Percentiles rank a stretch among this genome's conserved stretches.
Evolutionary conservation across 2,888 invertebrate genomes (phyloP).

Genomic region (Bombylius major): DNA sequence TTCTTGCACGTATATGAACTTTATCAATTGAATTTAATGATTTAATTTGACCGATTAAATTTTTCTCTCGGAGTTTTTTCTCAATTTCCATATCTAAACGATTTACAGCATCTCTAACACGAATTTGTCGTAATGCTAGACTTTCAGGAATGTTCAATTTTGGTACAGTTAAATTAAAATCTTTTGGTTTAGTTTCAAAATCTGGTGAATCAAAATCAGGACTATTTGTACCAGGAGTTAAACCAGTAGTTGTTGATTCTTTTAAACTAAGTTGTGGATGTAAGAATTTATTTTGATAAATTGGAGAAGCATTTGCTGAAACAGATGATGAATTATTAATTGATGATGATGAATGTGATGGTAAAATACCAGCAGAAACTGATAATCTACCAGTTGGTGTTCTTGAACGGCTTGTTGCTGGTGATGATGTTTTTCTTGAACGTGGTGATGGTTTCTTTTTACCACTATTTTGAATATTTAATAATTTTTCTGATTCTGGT

Average conservation of each 20-base stretch:
- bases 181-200: slow-evolving; percentile 21
- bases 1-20: slow-evolving; percentile 59
- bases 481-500: slow-evolving; percentile 33
- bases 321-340: background rate
- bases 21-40: slow-evolving; percentile 43
- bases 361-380: slow-evolving; percentile 32
- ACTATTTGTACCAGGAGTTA: slow-evolving; percentile 11
- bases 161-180: slow-evolving; percentile 29
- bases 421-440: slow-evolving; percentile 33
- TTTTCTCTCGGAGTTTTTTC: slow-evolving; percentile 41
- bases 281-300: slow-evolving; percentile 26
- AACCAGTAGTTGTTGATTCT: slow-evolving; percentile 21
- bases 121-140: slow-evolving; percentile 38
- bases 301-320: slow-evolving; percentile 22
- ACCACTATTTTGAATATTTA: slow-evolving; percentile 6
- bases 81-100: slow-evolving; percentile 53
- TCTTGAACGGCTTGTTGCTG: slow-evolving; percentile 31
- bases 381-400: slow-evolving; percentile 36
- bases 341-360: background rate
- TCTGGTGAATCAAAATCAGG: slow-evolving; percentile 25
- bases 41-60: slow-evolving; percentile 51
- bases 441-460: slow-evolving; percentile 35
- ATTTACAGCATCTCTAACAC: slow-evolving; percentile 40
- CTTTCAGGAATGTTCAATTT: slow-evolving; percentile 15
- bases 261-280: slow-evolving; percentile 35